Evolutionary conservation across 2,797 vertebrate species (phyloP).

Genomic region (Sebastes itinus): DNA sequence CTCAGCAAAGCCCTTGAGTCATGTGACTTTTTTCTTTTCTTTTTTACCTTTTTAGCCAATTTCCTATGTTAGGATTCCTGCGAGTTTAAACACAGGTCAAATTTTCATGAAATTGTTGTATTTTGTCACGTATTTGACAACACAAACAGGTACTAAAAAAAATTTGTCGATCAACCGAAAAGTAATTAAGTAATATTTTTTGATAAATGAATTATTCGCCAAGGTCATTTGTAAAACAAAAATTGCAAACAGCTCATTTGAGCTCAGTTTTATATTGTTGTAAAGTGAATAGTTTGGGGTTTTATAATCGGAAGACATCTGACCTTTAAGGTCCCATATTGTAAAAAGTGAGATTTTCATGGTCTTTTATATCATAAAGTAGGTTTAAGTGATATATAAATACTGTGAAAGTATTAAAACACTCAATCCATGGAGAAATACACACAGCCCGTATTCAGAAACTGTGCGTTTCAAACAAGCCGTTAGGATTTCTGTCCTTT

Average conservation of each 20-base stretch:
- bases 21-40: neutral
- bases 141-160: neutral
- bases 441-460: too few species aligned
- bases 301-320: neutral
- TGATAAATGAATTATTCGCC: neutral
- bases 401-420: too few species aligned
- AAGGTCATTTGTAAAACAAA: neutral
- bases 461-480: too few species aligned
- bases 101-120: neutral
- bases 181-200: neutral
- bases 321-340: too few species aligned
- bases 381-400: too few species aligned
- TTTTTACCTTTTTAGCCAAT: neutral
- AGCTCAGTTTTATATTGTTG: neutral
- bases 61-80: neutral
- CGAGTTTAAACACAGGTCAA: neutral
- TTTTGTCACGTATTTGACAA: neutral
- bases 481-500: too few species aligned
- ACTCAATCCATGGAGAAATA: too few species aligned
- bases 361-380: too few species aligned
- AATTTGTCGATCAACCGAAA: neutral
- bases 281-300: neutral
- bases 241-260: neutral
- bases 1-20: slow-evolving; percentile 13
- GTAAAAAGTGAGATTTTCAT: too few species aligned